Percentiles rank a stretch among this genome's conserved stretches.
These are phyloP conservation scores for Limnephilus marmoratus DNA, from an alignment of 2,888 invertebrate genomes.

Conservation along the genomic window DNA sequence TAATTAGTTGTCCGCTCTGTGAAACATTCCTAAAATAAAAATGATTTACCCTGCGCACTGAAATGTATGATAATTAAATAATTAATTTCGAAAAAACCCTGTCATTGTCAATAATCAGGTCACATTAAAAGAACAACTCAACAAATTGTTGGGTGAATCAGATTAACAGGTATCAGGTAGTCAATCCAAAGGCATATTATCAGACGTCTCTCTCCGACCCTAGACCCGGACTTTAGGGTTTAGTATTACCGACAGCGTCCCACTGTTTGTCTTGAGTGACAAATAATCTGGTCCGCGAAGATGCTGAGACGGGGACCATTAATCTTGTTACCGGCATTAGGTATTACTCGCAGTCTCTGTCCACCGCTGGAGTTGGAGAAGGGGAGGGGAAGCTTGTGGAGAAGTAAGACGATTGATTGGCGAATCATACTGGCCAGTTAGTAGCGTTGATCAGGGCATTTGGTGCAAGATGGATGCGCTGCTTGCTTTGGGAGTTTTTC, in stretches of 20 bases:
- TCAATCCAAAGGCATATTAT: background rate
- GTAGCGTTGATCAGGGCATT: background rate
- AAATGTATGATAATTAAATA: background rate
- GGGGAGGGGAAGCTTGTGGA: background rate
- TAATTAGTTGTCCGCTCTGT: no score
- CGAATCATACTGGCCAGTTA: conserved; percentile 23
- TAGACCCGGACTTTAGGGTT: conserved; percentile 6
- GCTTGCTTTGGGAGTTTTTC: background rate
- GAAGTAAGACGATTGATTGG: conserved; percentile 41
- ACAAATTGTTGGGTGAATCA: background rate
- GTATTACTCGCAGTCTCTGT: conserved; percentile 8
- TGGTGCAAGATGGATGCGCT: background rate
- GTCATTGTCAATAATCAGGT: background rate
- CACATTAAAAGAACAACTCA: background rate
- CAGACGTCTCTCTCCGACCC: conserved; percentile 2
- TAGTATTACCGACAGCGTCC: conserved; percentile 31
- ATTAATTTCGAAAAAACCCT: background rate
- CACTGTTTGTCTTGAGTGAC: conserved; percentile 52
- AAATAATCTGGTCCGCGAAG: conserved; percentile 47
- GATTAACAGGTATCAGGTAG: background rate
- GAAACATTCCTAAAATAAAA: no score
- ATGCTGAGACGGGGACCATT: conserved; percentile 34
- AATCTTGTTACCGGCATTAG: conserved; percentile 48
- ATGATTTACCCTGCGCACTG: no score
- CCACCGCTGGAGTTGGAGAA: background rate